Conservation (phyloP, 2,888 invertebrate species). For the Pseudolycoriella hygida region DNA sequence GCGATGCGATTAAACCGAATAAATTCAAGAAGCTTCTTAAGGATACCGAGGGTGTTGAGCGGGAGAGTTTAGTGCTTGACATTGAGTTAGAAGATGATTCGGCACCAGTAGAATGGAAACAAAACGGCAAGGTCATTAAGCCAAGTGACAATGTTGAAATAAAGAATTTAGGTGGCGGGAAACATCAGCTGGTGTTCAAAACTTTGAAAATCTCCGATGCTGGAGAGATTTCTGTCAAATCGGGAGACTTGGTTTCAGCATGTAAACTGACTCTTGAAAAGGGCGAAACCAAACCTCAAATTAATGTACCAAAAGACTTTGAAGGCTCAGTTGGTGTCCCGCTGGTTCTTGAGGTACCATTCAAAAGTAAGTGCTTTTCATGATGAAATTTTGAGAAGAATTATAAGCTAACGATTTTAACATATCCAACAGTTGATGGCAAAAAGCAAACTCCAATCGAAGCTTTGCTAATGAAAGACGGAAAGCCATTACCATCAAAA, state of each 20-base stretch:
- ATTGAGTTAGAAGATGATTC: slow-evolving; percentile 85
- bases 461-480: slow-evolving; percentile 80
- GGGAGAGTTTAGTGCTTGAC: slow-evolving; percentile 68
- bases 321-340: slow-evolving; percentile 84
- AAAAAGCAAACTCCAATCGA: slow-evolving; percentile 76
- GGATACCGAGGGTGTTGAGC: slow-evolving; percentile 75
- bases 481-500: slow-evolving; percentile 70
- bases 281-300: slow-evolving; percentile 82
- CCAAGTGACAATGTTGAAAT: slow-evolving; percentile 68
- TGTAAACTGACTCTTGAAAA: slow-evolving; percentile 73
- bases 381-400: too few species aligned
- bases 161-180: slow-evolving; percentile 82
- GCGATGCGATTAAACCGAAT: slow-evolving; percentile 78
- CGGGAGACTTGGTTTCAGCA: slow-evolving; percentile 61
- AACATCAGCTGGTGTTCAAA: slow-evolving; percentile 84
- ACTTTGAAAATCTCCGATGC: slow-evolving; percentile 62
- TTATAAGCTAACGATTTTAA: too few species aligned
- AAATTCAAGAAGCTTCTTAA: slow-evolving; percentile 57
- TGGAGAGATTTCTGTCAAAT: slow-evolving; percentile 76
- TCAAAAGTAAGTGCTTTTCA: slow-evolving; percentile 32
- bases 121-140: slow-evolving; percentile 57
- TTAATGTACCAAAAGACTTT: slow-evolving; percentile 77
- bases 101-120: slow-evolving; percentile 74
- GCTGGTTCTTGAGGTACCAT: slow-evolving; percentile 84
- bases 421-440: slow-evolving; percentile 59